These are phyloP conservation scores for Bruchidius siliquastri DNA, from an alignment of 2,888 invertebrate species.

Conservation along the genomic window DNA sequence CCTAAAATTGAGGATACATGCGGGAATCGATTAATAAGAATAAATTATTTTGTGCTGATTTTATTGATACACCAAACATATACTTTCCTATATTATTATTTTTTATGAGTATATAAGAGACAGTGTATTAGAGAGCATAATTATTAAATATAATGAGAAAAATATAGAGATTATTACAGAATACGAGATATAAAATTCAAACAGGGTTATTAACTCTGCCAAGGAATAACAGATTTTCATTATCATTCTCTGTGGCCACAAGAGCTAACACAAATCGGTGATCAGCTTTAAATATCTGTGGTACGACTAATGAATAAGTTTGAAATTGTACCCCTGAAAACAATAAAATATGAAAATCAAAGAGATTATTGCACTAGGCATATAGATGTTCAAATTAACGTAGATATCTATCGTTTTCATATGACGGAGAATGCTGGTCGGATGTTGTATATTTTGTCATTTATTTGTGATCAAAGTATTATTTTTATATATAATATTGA, in stretches of 20 bases:
- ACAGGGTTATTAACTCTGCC: neutral
- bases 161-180: neutral
- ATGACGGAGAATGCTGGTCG: neutral
- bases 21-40: neutral
- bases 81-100: neutral
- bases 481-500: too few relatives aligned
- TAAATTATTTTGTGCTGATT: neutral
- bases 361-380: neutral
- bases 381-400: too few relatives aligned
- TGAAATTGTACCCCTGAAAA: neutral
- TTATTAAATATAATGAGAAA: too few relatives aligned
- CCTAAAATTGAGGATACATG: neutral
- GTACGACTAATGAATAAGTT: neutral
- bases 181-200: neutral
- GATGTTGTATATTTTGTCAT: too few relatives aligned
- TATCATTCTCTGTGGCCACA: neutral
- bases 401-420: too few relatives aligned
- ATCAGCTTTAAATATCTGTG: neutral
- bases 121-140: too few relatives aligned
- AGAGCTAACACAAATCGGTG: neutral
- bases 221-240: neutral
- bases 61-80: neutral
- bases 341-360: neutral
- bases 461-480: too few relatives aligned
- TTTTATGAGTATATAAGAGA: too few relatives aligned